Conservation (phyloP, 1,140 invertebrate genomes). For the Orchesella cincta region DNA sequence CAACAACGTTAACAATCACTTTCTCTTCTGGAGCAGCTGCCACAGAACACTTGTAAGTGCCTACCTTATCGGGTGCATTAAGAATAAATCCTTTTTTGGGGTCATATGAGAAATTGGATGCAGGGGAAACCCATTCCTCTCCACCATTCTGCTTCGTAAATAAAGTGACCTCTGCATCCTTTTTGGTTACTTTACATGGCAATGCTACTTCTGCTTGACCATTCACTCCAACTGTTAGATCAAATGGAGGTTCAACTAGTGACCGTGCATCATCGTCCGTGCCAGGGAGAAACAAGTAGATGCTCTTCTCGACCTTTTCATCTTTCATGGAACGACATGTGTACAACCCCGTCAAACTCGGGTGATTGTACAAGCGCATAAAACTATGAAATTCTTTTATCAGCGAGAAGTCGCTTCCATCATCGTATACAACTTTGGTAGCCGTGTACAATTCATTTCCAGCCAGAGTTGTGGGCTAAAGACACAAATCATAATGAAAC, state of each 20-base stretch:
- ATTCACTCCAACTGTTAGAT: not conserved
- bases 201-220: not conserved
- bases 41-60: conserved; percentile 2
- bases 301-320: not conserved
- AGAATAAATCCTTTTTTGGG: not conserved
- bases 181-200: not conserved
- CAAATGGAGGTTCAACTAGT: not conserved
- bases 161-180: not conserved
- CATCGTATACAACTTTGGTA: not conserved
- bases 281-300: not conserved
- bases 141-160: not conserved
- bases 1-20: not conserved
- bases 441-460: not conserved
- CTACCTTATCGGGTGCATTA: not conserved
- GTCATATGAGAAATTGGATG: not conserved
- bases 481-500: not conserved
- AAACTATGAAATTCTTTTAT: not conserved
- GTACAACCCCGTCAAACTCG: not conserved
- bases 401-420: too few species aligned
- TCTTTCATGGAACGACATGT: not conserved
- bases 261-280: too few species aligned
- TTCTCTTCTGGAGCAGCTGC: not conserved
- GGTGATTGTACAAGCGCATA: not conserved
- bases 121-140: too few species aligned
- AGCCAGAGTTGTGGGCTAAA: not conserved